Percentiles rank a stretch among this genome's conserved stretches.
These are phyloP conservation scores for Acleris sparsana DNA, from an alignment of 2,888 invertebrate species.

Conservation along the genomic window DNA sequence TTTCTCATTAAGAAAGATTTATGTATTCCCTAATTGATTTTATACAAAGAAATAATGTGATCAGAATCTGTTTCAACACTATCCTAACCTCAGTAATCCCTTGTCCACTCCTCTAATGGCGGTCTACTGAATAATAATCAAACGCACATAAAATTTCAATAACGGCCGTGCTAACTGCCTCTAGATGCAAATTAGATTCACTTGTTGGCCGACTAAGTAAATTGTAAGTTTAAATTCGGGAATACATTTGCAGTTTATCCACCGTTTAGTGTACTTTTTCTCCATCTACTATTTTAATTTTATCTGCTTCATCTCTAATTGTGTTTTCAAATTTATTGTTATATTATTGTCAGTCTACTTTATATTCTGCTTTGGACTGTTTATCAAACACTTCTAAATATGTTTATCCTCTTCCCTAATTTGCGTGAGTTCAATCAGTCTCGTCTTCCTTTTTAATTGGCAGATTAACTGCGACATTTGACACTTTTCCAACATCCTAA, in stretches of 20 bases:
- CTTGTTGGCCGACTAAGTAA: constrained; percentile 44
- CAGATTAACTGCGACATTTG: constrained; percentile 66
- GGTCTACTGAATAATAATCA: constrained; percentile 83
- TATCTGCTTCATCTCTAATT: not conserved
- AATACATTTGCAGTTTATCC: constrained; percentile 13
- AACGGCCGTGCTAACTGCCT: constrained; percentile 73
- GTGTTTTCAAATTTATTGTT: not conserved
- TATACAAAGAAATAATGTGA: too few relatives aligned
- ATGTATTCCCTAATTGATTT: too few relatives aligned
- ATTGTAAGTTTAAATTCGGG: constrained; percentile 57
- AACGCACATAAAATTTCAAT: constrained; percentile 83
- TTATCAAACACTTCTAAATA: constrained; percentile 4
- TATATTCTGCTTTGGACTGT: not conserved
- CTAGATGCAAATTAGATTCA: constrained; percentile 69
- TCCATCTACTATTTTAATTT: not conserved
- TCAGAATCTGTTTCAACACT: constrained; percentile 50
- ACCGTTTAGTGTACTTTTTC: not conserved
- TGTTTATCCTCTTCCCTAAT: constrained; percentile 34
- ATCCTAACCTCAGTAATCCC: constrained; percentile 54
- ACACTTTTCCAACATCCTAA: constrained; percentile 66
- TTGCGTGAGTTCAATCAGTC: constrained; percentile 51
- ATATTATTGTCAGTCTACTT: not conserved
- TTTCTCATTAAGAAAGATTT: too few relatives aligned
- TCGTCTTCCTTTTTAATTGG: constrained; percentile 73
- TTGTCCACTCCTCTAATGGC: constrained; percentile 79